phyloP scores from a whole-genome alignment of 2,888 invertebrate genomes.

The Temnothorax unifasciatus region DNA sequence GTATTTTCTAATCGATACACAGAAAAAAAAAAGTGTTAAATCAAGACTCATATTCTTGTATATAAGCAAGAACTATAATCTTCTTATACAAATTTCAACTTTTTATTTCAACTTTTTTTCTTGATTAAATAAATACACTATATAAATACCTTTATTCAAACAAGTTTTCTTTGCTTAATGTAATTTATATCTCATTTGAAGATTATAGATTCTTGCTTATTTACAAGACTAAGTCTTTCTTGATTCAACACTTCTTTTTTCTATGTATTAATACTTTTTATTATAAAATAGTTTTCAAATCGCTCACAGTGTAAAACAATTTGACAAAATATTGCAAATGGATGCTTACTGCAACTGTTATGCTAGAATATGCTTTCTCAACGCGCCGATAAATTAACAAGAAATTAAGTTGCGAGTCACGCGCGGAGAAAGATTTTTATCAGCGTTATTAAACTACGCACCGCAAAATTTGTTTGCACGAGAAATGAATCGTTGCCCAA shows the following conservation, averaged over 20 bases:
- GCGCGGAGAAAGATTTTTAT: constrained; percentile 31
- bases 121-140: no score
- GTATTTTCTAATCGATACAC: neutral
- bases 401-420: neutral
- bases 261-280: neutral
- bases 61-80: no score
- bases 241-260: no score
- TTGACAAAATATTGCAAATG: neutral
- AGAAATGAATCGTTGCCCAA: constrained; percentile 44
- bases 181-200: no score
- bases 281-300: neutral
- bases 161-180: no score
- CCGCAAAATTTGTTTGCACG: constrained; percentile 46
- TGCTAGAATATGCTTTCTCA: neutral
- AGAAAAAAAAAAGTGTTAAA: no score
- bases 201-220: no score
- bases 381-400: neutral
- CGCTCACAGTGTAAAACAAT: neutral
- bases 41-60: no score
- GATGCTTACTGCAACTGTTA: neutral
- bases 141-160: no score
- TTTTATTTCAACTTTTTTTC: no score
- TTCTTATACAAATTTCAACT: no score
- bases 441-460: constrained; percentile 27
- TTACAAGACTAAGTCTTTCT: no score